phyloP scores from a whole-genome alignment of 2,113 vertebrate genomes.

The Crotalus tigris region DNA sequence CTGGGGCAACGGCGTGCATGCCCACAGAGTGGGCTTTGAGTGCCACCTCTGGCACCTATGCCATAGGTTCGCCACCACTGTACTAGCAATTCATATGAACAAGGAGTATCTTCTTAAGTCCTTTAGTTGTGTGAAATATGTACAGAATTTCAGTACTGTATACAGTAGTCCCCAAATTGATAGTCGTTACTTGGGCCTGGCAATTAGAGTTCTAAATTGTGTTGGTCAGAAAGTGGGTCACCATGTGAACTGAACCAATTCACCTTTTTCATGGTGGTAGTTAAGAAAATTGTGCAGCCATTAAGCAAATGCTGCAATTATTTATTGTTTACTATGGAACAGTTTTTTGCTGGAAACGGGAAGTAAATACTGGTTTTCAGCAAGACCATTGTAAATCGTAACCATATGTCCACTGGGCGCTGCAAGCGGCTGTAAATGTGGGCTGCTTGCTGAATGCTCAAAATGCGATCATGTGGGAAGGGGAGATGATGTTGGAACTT shows the following conservation, averaged over 20 bases:
- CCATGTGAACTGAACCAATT: neutral
- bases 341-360: neutral
- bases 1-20: too few species aligned
- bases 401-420: neutral
- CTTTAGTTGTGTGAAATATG: neutral
- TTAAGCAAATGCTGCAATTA: neutral
- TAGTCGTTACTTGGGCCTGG: neutral
- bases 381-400: neutral
- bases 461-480: neutral
- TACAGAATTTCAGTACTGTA: neutral
- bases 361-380: neutral
- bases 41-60: too few species aligned
- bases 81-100: neutral
- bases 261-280: neutral
- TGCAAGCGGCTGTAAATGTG: neutral
- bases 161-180: neutral
- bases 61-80: too few species aligned
- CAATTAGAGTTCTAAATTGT: neutral
- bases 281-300: neutral
- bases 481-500: neutral
- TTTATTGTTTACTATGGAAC: neutral
- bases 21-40: too few species aligned
- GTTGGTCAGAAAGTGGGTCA: neutral
- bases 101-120: neutral
- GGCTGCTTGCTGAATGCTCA: neutral